A percentile compares a stretch with the other conserved stretches of the same genome.
These are phyloP conservation scores for Cryptoblepharus egeriae DNA, from an alignment of 2,797 vertebrate species.

Conservation along the genomic window DNA sequence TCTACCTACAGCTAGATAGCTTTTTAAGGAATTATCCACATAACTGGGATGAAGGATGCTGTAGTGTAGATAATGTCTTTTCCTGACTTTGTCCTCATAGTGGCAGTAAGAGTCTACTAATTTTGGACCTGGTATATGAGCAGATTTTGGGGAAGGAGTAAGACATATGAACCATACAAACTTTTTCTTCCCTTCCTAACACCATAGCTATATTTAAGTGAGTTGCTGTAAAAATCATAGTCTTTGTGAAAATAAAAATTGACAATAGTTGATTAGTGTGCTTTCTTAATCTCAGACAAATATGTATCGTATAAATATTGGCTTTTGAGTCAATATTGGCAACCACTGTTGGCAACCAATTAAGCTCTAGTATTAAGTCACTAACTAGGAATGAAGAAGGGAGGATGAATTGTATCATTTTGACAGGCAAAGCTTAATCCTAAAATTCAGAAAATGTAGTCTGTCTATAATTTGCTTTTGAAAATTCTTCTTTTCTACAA, in stretches of 20 bases:
- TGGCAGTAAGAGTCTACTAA: too few relatives aligned
- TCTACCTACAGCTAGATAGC: too few relatives aligned
- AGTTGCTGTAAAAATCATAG: slow-evolving; percentile 25
- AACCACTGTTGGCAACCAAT: not conserved
- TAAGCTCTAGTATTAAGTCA: not conserved
- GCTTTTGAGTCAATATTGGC: not conserved
- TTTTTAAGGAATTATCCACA: too few relatives aligned
- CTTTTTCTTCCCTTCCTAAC: too few relatives aligned
- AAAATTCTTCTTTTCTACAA: slow-evolving; percentile 17
- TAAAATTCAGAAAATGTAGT: not conserved
- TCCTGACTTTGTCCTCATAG: too few relatives aligned
- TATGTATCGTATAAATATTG: not conserved
- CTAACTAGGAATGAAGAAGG: not conserved
- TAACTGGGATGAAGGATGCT: too few relatives aligned
- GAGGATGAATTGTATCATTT: not conserved
- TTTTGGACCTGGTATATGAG: too few relatives aligned
- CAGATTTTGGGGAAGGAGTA: too few relatives aligned
- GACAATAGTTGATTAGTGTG: not conserved
- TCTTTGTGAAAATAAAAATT: not conserved
- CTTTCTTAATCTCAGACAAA: not conserved
- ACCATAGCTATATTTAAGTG: slow-evolving; percentile 25
- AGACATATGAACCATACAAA: too few relatives aligned
- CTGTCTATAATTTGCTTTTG: slow-evolving; percentile 27
- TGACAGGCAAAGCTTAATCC: not conserved
- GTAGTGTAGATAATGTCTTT: too few relatives aligned